Evolutionary conservation across 1,140 invertebrate species (phyloP).

Genomic region (Aporrectodea caliginosa): DNA sequence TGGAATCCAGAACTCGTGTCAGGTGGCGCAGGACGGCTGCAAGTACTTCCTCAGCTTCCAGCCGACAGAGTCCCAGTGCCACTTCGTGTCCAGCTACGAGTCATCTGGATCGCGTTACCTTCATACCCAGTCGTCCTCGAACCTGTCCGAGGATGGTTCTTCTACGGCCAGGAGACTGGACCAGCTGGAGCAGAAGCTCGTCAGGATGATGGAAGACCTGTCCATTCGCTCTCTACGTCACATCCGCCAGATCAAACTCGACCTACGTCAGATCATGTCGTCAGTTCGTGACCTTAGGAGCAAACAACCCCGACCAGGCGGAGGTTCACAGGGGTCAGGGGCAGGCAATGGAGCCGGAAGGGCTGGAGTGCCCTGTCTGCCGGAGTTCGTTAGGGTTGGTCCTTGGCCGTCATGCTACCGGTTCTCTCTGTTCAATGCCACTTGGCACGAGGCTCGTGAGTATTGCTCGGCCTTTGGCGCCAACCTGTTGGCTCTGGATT

Average conservation of each 20-base stretch:
- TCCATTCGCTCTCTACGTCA: slow-evolving; percentile 36
- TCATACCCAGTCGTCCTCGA: background rate
- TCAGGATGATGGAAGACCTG: slow-evolving; percentile 35
- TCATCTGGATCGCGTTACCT: background rate
- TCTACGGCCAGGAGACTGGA: slow-evolving; percentile 9
- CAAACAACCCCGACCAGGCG: background rate
- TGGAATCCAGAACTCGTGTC: background rate
- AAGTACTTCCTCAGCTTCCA: background rate
- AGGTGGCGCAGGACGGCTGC: background rate
- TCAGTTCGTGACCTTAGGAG: background rate
- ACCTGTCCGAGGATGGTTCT: background rate
- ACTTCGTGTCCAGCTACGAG: background rate
- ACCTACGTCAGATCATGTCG: slow-evolving; percentile 7
- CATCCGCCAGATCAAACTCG: slow-evolving; percentile 35
- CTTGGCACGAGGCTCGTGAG: slow-evolving; percentile 42
- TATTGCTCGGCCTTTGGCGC: slow-evolving; percentile 41
- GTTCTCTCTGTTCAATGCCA: slow-evolving; percentile 42
- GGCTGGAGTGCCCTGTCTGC: slow-evolving; percentile 35
- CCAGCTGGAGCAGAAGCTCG: slow-evolving; percentile 14
- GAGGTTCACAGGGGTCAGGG: background rate
- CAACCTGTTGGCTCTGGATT: slow-evolving; percentile 38
- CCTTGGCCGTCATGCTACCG: slow-evolving; percentile 41
- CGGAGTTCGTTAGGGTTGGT: slow-evolving; percentile 36
- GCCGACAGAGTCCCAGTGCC: background rate
- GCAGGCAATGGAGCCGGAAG: background rate